Conservation (phyloP, 2,888 invertebrate genomes). For the Pemphredon lugubris region DNA sequence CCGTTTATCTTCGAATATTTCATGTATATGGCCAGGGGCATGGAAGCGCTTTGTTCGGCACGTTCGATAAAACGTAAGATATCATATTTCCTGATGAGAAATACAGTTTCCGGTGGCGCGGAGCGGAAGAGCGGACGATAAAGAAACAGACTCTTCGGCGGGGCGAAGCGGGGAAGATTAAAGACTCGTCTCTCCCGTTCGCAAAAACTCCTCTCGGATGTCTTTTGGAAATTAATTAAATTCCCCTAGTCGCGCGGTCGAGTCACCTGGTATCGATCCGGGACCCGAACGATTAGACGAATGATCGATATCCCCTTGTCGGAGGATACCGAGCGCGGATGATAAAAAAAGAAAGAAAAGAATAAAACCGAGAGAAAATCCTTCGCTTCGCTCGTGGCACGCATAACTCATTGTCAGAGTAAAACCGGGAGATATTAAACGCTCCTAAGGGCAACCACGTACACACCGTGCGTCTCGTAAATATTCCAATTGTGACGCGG, state of each 20-base stretch:
- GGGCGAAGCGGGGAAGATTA: background rate
- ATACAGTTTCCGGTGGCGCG: background rate
- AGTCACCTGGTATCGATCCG: too few relatives aligned
- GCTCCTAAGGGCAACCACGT: slow-evolving; percentile 3
- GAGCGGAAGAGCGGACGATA: background rate
- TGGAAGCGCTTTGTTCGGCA: background rate
- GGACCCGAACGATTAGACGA: too few relatives aligned
- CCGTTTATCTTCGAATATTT: slow-evolving; percentile 9
- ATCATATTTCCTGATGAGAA: background rate
- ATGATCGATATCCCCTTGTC: too few relatives aligned
- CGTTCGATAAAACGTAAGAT: slow-evolving; percentile 7
- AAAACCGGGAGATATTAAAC: slow-evolving; percentile 34
- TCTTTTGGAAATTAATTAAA: background rate
- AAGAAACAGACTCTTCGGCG: background rate
- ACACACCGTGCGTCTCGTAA: slow-evolving; percentile 16
- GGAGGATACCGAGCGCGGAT: too few relatives aligned
- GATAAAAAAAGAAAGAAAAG: too few relatives aligned
- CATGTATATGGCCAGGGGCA: background rate
- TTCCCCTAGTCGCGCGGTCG: too few relatives aligned
- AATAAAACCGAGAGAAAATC: too few relatives aligned
- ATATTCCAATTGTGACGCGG: slow-evolving; percentile 35
- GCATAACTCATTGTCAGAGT: slow-evolving; percentile 7
- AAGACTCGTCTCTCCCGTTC: background rate
- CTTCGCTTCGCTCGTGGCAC: slow-evolving; percentile 6
- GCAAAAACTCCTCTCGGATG: background rate